Base-by-base conservation (phyloP, 2,888 invertebrate genomes). In the Clivina fossor region DNA sequence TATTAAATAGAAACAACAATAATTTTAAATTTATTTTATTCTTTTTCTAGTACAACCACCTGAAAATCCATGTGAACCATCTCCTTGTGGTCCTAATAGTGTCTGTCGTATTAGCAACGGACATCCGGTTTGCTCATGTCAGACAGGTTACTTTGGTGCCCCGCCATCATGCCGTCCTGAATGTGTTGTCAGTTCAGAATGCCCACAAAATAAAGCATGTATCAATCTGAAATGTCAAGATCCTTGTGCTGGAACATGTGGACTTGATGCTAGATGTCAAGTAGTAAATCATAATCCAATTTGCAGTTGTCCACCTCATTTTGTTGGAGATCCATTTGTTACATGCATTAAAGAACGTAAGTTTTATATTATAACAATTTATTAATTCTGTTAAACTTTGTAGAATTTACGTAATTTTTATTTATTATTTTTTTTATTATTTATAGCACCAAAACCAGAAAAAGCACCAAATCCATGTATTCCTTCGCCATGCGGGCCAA, bases 401-500 rank as follows among this genome's bases (percentile, higher is more conserved):
- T n/a, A n/a, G n/a, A n/a, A 16, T 4, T 16, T 2, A 13, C 37
- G 4, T 16, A 16, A 16, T 37, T 37, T n/a, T 4, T 4, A 11
- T n/a, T 30, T 30, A 30, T n/a, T 4, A 30, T 30, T n/a, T n/a
- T n/a, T n/a, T n/a, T n/a, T n/a, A n/a, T n/a, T n/a, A 58, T 54
- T 22, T 13, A 4, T 30, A 28, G 11, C 8, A 5, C 28, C 30
- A 7, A 30, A 28, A 30, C 68, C 71, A 20, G 60, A 65, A 35
- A 61, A 69, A 40, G 77, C 80, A 3, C 63, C 65, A 43, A 81
- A 83, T 64, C 85, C 85, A 8, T 93, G 92, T 68, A 76, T 82
- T 35, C 90, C 86, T 47, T 84, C 83, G 26, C 86, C 86, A 1
- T 88, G 88, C 63, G 87, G 87, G 1, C 75, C 84, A 0, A 83